phyloP scores from a whole-genome alignment of 53 echinoderm and acorn worm species.

The Zoroaster sp. region DNA sequence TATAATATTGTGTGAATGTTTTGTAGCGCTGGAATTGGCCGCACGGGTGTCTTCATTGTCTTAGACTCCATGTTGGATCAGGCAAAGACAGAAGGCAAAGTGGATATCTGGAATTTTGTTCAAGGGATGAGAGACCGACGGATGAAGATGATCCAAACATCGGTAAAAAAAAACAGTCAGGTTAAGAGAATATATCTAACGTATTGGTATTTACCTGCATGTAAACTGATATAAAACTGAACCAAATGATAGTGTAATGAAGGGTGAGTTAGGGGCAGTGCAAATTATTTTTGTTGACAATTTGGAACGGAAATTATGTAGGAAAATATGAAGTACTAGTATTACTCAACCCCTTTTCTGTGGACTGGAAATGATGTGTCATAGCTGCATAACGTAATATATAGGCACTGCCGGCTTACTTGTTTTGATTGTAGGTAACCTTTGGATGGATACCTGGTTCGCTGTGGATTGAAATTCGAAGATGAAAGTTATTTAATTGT shows the following conservation, averaged over 20 bases:
- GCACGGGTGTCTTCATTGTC: constrained; percentile 80
- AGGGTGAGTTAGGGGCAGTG: neutral
- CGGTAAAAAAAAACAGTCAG: constrained; percentile 50
- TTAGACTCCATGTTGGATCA: constrained; percentile 69
- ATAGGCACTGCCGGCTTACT: too few species aligned
- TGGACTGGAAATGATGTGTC: too few species aligned
- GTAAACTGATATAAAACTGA: too few species aligned
- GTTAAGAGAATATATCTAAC: too few species aligned
- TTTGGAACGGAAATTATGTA: too few species aligned
- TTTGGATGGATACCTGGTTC: too few species aligned
- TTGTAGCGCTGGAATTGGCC: constrained; percentile 78
- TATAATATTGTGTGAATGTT: neutral
- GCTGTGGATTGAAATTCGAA: too few species aligned
- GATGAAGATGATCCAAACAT: constrained; percentile 75
- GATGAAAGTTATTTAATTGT: too few species aligned
- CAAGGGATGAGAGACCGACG: constrained; percentile 36
- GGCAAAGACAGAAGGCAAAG: constrained; percentile 31
- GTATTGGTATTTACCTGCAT: neutral
- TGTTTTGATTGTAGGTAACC: too few species aligned
- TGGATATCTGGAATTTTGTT: constrained; percentile 66
- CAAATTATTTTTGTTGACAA: neutral
- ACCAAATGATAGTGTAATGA: too few species aligned
- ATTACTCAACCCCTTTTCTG: neutral
- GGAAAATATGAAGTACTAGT: too few species aligned
- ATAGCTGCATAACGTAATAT: too few species aligned